Evolutionary conservation across 1,140 invertebrate genomes (phyloP).

Genomic region (Lutraria rhynchaena): DNA sequence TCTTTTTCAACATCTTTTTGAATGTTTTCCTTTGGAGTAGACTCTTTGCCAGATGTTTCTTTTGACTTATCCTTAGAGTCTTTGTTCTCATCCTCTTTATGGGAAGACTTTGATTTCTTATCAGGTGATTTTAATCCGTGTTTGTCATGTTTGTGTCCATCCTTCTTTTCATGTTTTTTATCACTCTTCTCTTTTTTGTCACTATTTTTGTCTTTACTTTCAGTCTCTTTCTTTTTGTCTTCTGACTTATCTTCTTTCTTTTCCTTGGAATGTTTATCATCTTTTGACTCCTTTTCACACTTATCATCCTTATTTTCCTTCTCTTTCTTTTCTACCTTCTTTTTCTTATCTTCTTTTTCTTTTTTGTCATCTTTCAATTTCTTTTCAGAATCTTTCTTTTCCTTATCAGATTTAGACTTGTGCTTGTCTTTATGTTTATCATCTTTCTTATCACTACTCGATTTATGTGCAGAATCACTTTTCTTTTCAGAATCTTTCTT

Average conservation of each 20-base stretch:
- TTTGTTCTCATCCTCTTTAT: slow-evolving; percentile 20
- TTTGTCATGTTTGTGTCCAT: slow-evolving; percentile 55
- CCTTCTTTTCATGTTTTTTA: slow-evolving; percentile 48
- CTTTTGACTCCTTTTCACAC: slow-evolving; percentile 38
- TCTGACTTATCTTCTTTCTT: slow-evolving; percentile 50
- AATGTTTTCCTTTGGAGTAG: slow-evolving; percentile 43
- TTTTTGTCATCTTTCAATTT: slow-evolving; percentile 48
- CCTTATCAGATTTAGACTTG: slow-evolving; percentile 55
- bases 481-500: slow-evolving; percentile 48
- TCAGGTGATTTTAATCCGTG: slow-evolving; percentile 53
- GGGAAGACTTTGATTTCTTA: slow-evolving; percentile 38
- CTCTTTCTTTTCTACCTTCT: slow-evolving; percentile 61
- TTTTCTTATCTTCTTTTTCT: slow-evolving; percentile 60
- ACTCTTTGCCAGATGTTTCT: slow-evolving; percentile 37
- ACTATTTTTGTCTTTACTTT: slow-evolving; percentile 54
- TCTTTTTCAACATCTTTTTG: slow-evolving; percentile 61
- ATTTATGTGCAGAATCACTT: slow-evolving; percentile 44
- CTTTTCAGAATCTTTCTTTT: slow-evolving; percentile 57
- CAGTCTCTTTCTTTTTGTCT: slow-evolving; percentile 26
- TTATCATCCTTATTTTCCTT: slow-evolving; percentile 51
- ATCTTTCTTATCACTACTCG: slow-evolving; percentile 51
- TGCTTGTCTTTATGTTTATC: slow-evolving; percentile 57
- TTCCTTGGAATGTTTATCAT: slow-evolving; percentile 42
- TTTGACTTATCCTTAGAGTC: slow-evolving; percentile 22
- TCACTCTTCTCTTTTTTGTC: slow-evolving; percentile 56